These are phyloP conservation scores for Craseonycteris thonglongyai DNA, from an alignment of 2,113 vertebrate genomes.

Conservation along the genomic window DNA sequence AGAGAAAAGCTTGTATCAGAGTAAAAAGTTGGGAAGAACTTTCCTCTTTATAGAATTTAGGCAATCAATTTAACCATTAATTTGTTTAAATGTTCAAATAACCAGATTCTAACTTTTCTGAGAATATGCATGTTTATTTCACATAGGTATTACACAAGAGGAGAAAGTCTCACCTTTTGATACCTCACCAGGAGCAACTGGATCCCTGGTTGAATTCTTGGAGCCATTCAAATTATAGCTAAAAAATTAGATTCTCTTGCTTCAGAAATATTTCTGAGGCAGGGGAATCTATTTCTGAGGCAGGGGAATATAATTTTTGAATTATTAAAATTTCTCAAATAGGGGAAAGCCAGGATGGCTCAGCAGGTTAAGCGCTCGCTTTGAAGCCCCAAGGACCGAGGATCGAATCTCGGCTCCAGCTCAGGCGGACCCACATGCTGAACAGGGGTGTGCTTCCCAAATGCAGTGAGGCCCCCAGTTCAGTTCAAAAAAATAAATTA, in stretches of 20 bases:
- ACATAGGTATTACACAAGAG: not conserved
- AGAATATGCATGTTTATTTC: not conserved
- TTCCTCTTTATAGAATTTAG: not conserved
- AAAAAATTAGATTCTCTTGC: constrained; percentile 7
- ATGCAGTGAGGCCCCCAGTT: no score
- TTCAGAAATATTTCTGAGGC: not conserved
- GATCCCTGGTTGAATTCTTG: not conserved
- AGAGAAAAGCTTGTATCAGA: not conserved
- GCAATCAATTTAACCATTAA: not conserved
- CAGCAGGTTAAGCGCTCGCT: no score
- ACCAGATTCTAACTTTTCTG: not conserved
- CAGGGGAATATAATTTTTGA: no score
- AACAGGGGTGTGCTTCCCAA: no score
- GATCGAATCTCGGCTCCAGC: no score
- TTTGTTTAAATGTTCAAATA: not conserved
- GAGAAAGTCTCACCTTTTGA: not conserved
- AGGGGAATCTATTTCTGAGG: not conserved
- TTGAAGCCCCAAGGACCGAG: no score
- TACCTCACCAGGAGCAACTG: not conserved
- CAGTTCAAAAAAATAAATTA: no score
- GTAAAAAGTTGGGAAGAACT: not conserved
- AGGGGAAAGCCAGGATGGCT: no score
- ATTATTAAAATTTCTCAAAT: not conserved
- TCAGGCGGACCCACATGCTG: no score
- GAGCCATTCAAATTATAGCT: not conserved